Base-by-base conservation (phyloP, 2,113 vertebrate genomes). In the Procapra przewalskii region DNA sequence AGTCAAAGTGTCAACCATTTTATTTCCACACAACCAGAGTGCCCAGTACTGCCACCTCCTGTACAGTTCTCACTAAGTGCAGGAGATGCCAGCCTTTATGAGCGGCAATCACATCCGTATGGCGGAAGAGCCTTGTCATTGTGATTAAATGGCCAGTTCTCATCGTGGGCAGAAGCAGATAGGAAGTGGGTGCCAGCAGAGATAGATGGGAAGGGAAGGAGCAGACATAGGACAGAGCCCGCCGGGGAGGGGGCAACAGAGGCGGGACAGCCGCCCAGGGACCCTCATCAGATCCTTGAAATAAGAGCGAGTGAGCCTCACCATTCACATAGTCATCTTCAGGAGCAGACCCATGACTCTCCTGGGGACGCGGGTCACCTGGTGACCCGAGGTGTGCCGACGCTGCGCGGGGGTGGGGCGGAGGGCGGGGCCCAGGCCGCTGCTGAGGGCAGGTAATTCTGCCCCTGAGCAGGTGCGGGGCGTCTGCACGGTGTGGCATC, bases 1-100 rank as follows among this genome's bases (percentile, higher is more conserved):
- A 97, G 71, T 55, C 84, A 84, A 67, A 14, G 7, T 43, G 81
- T 62, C 86, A 94, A 86, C 60, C 88, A 23, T 89, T 90, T 92
- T 64, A 93, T 86, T 43, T 89, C 88, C 57, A 45, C n/a, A 88
- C 84, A 90, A 40, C 29, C 83, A 93, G 16, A 86, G 52, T 6
- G 36, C 23, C 83, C 85, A 33, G 82, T 57, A 91, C n/a, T 57
- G 96, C 88, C 60, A 5, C 79, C 89, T 90, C 90, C 71, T 71
- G 40, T 12, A 71, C 97, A 59, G 4, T 62, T 19, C 71, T 67
- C 36, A 33, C 16, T 11, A 36, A 82, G 50, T 10, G 62, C 62
- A 79, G 48, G 0, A 84, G 92, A 57, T 27, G 55, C 45, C 57
- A 55, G 67, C 23, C 43, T 79, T 86, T 48, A 36, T 3, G 36